These are phyloP conservation scores for Xyrauchen texanus DNA, from an alignment of 2,113 vertebrate genomes.

Conservation along the genomic window DNA sequence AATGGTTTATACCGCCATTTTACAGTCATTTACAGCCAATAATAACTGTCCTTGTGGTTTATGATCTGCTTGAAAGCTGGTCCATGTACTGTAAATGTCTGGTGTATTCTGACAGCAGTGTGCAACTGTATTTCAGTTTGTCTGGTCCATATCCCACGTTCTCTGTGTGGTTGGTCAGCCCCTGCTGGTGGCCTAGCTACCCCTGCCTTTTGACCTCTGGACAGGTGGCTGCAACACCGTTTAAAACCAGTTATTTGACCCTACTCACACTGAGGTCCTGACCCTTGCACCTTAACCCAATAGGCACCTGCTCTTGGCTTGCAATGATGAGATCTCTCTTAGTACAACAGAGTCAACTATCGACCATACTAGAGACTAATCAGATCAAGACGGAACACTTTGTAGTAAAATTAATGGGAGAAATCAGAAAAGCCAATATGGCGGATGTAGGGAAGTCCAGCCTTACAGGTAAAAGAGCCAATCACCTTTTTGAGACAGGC, in stretches of 20 bases:
- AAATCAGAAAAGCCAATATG: no score
- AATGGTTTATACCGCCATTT: no score
- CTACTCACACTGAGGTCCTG: slow-evolving; percentile 7
- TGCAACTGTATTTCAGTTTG: neutral
- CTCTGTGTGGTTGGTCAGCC: slow-evolving; percentile 22
- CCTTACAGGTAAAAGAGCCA: no score
- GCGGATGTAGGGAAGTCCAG: no score
- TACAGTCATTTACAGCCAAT: no score
- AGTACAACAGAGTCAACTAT: neutral
- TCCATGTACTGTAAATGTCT: no score
- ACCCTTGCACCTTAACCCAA: slow-evolving; percentile 15
- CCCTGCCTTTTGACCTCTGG: slow-evolving; percentile 35
- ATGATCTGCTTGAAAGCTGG: no score
- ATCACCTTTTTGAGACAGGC: no score
- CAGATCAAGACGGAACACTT: neutral
- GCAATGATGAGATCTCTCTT: neutral
- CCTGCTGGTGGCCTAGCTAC: slow-evolving; percentile 21
- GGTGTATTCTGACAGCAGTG: neutral
- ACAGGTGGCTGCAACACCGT: slow-evolving; percentile 47
- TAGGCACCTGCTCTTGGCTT: slow-evolving; percentile 40
- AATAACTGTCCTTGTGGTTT: no score
- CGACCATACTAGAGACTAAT: neutral
- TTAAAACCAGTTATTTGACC: slow-evolving; percentile 56
- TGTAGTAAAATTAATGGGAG: no score
- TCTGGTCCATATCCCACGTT: slow-evolving; percentile 9